Conservation (phyloP, 1,140 invertebrate genomes). For the Hyles euphorbiae region DNA sequence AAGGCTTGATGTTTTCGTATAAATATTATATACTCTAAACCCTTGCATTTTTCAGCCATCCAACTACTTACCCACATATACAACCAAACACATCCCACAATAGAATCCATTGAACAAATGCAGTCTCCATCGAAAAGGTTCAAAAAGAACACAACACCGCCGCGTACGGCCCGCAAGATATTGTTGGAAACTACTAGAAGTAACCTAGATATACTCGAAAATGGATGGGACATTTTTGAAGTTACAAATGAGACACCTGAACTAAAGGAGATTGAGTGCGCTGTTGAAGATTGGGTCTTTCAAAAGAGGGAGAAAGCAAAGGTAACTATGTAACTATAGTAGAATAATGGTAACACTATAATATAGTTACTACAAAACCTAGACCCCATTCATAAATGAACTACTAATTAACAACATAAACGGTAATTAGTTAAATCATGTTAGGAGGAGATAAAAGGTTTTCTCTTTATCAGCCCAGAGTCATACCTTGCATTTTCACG, state of each 20-base stretch:
- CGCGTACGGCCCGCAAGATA: conserved; percentile 8
- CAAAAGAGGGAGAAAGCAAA: conserved; percentile 66
- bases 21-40: too few species aligned
- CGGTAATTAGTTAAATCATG: too few species aligned
- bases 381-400: too few species aligned
- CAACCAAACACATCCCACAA: conserved; percentile 69
- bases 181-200: conserved; percentile 8
- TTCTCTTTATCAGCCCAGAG: too few species aligned
- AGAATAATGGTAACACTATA: too few species aligned
- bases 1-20: too few species aligned
- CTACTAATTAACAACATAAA: too few species aligned
- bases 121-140: conserved; percentile 46
- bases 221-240: conserved; percentile 30
- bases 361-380: too few species aligned
- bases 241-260: conserved; percentile 38
- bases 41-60: conserved; percentile 49
- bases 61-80: conserved; percentile 69
- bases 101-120: conserved; percentile 36
- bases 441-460: too few species aligned
- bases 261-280: conserved; percentile 49
- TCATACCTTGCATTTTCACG: too few species aligned
- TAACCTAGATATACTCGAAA: conserved; percentile 6
- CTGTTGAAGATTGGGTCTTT: conserved; percentile 65
- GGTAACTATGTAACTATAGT: conserved; percentile 30
- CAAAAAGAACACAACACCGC: conserved; percentile 20